Evolutionary conservation across 2,888 invertebrate species (phyloP), one percentile per base, ranked within the genome.

Genomic region (Lysandra bellargus): DNA sequence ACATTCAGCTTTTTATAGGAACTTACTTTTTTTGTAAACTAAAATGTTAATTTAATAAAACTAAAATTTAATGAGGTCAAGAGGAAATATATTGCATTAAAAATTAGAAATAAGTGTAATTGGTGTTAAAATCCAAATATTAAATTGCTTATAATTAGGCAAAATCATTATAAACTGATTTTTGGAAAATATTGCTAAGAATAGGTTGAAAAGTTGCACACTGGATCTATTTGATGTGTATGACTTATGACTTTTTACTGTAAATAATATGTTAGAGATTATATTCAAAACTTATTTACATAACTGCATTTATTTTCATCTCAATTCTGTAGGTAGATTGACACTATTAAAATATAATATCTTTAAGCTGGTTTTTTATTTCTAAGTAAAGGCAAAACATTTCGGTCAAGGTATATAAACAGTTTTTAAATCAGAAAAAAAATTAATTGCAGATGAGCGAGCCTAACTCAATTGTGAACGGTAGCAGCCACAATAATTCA

Each of bases 361-460:
- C 30, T 57, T 33, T 17, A 7, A 57, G 57, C 57, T 49, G 49
- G 76, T 76, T 57, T 76, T 76, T 76, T 76, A 76, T 76, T 76
- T 76, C 6, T 57, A 57, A 57, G 33, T 33, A 14, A 5, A 23
- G 79, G 57, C 33, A 37, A 69, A 37, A 69, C 69, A 69, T 12
- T 69, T 33, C 1, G 5, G 69, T 33, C 69, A 69, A 69, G 69
- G 33, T 79, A 79, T 61, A 74, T 78, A 80, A 30, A 69, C 64
- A 82, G 53, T 76, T 81, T 81, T 80, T 81, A 79, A 82, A 80
- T 44, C 60, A 82, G 80, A 83, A 85, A 84, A 83, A 85, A 86
- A 84, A 87, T 87, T 86, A 85, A 85, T 92, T 93, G 87, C 94
- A 94, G 94, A 94, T 94, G 91, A 93, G 92, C 88, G 90, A 90